Percentiles rank a stretch among this genome's conserved stretches.
These are phyloP conservation scores for Orchestes rusci DNA, from an alignment of 2,888 invertebrate genomes.

Conservation along the genomic window DNA sequence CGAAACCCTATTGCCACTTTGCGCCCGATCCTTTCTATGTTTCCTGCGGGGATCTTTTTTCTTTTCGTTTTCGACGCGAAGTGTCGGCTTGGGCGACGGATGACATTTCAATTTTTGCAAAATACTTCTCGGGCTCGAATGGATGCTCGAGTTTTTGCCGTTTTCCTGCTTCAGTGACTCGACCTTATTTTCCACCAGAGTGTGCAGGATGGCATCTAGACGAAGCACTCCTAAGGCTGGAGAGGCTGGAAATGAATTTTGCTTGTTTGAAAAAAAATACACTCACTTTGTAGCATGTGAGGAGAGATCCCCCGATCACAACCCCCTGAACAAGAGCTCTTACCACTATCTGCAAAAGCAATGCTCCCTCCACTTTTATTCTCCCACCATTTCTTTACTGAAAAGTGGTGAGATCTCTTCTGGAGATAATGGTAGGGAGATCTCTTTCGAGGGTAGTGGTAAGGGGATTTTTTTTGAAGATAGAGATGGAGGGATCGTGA, in stretches of 20 bases:
- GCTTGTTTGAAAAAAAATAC: no score
- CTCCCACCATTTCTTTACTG: no score
- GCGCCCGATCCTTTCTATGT: slow-evolving; percentile 13
- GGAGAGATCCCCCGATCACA: no score
- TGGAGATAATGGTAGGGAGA: no score
- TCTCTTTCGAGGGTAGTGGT: no score
- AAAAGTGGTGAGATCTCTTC: no score
- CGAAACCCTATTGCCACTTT: slow-evolving; percentile 5
- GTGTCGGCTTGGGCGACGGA: slow-evolving; percentile 20
- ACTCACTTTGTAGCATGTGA: no score
- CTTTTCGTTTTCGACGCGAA: slow-evolving; percentile 21
- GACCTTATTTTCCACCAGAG: slow-evolving; percentile 65
- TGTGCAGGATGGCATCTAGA: slow-evolving; percentile 61
- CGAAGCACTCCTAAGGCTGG: slow-evolving; percentile 49
- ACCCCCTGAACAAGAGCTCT: no score
- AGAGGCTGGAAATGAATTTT: slow-evolving; percentile 9
- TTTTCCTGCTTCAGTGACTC: slow-evolving; percentile 50
- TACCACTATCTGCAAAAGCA: no score
- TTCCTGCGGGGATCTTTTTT: slow-evolving; percentile 23
- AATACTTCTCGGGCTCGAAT: slow-evolving; percentile 42
- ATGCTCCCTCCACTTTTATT: no score
- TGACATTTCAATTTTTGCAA: slow-evolving; percentile 35
- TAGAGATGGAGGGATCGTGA: no score
- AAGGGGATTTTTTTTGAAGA: no score
- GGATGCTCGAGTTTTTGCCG: slow-evolving; percentile 39